Evolutionary conservation across 2,888 invertebrate species (phyloP).

Genomic region (Drosophila setosimentum): DNA sequence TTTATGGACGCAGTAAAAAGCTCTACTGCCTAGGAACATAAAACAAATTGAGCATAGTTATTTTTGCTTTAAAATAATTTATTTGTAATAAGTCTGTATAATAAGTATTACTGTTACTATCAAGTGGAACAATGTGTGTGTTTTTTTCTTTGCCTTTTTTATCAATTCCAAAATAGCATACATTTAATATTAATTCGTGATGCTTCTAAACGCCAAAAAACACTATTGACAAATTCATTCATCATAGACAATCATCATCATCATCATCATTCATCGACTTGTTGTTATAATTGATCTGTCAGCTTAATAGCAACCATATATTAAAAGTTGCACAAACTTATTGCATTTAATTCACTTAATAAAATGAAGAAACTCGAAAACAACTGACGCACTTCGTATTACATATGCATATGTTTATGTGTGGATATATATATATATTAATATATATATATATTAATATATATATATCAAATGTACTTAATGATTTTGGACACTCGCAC

Average conservation of each 20-base stretch:
- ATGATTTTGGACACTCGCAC: slow-evolving; percentile 69
- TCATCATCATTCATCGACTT: slow-evolving; percentile 5
- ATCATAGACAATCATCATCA: slow-evolving; percentile 21
- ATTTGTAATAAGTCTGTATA: slow-evolving; percentile 77
- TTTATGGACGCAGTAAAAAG: slow-evolving; percentile 80
- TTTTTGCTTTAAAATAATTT: slow-evolving; percentile 77
- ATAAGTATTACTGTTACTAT: slow-evolving; percentile 80
- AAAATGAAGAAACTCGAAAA: slow-evolving; percentile 12
- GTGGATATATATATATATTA: slow-evolving; percentile 11
- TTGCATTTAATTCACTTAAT: slow-evolving; percentile 19
- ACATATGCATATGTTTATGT: slow-evolving; percentile 1
- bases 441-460: slow-evolving; percentile 20
- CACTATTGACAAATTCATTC: slow-evolving; percentile 21
- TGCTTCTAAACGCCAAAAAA: slow-evolving; percentile 27
- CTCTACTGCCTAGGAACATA: slow-evolving; percentile 82
- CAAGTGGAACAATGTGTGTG: slow-evolving; percentile 61
- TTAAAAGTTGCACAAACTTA: slow-evolving; percentile 10
- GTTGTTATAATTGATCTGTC: slow-evolving; percentile 6
- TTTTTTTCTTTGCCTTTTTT: slow-evolving; percentile 37
- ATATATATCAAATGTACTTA: slow-evolving; percentile 42
- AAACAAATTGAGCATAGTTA: slow-evolving; percentile 37
- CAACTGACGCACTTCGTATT: slow-evolving; percentile 4
- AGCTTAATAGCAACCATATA: slow-evolving; percentile 13
- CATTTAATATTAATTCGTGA: slow-evolving; percentile 37
- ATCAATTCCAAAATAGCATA: slow-evolving; percentile 37